Evolutionary conservation across 2,797 vertebrate genomes (phyloP).

Genomic region (Pelobates cultripes): DNA sequence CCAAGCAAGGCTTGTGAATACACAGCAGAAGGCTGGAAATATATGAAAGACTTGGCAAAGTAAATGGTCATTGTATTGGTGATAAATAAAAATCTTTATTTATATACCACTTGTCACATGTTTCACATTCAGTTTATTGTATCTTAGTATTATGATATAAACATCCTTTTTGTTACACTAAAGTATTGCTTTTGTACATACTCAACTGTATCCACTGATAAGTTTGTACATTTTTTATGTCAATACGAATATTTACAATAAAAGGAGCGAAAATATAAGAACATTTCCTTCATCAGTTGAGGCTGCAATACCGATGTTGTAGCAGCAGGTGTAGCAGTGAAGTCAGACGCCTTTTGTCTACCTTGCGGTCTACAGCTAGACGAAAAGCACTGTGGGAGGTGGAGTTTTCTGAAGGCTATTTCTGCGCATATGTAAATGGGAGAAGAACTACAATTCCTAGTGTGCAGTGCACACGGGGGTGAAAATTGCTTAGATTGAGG

Average conservation of each 20-base stretch:
- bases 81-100: constrained; percentile 34
- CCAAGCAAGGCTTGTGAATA: constrained; percentile 81
- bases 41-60: constrained; percentile 83
- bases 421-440: neutral
- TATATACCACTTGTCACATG: constrained; percentile 7
- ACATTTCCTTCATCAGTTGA: neutral
- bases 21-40: constrained; percentile 80
- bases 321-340: constrained; percentile 21
- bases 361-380: neutral
- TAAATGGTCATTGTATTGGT: constrained; percentile 62
- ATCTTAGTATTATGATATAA: too few relatives aligned
- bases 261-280: too few relatives aligned
- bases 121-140: too few relatives aligned
- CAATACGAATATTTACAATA: too few relatives aligned
- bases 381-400: constrained; percentile 24
- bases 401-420: neutral
- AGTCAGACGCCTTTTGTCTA: constrained; percentile 15
- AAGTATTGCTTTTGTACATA: too few relatives aligned
- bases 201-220: too few relatives aligned
- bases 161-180: too few relatives aligned
- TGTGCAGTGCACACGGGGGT: neutral
- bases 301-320: neutral
- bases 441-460: constrained; percentile 40
- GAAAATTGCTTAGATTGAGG: constrained; percentile 25
- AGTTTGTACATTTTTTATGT: too few relatives aligned